Base-by-base conservation (phyloP, 2,113 vertebrate species). In the Esox niger region DNA sequence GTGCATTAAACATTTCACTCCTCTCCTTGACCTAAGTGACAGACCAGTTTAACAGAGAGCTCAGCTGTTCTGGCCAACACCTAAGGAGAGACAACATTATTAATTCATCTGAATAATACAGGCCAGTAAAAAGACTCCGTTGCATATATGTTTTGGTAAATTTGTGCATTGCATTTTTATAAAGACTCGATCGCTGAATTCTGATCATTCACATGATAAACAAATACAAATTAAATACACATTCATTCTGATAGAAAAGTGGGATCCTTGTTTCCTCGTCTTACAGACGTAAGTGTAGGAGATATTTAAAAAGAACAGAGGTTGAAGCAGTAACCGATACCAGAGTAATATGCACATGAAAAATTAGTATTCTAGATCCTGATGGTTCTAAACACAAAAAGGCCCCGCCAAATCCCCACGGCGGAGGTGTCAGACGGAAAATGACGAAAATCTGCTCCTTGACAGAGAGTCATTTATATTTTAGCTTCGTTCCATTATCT, bases 401-500 rank as follows among this genome's bases (percentile, higher is more conserved):
- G 89, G 88, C 89, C 90, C 86, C 71, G 79, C 81, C 86, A 90
- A 93, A 91, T 92, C 92, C 95, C 94, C 85, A 71, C 84, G 90
- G 91, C 82, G 86, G 88, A 95, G 94, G 95, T 97, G 94, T 95
- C 95, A 97, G 93, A 93, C 93, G 91, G 93, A 96, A 95, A 95
- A 94, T 95, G 91, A 96, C 95, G 92, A 97, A 97, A 98, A 98
- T 96, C 95, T 96, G 95, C 93, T 96, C 95, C 95, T 98, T 99
- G 96, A 98, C 97, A 98, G 96, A 91, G 92, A 98, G 95, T 99
- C 96, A 98, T 99, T 98, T 98, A 99, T 99, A 99, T 99, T 99
- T 99, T 98, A 98, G 95, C 94, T 98, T 93, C 95, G 95, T 99
- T 97, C 96, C 97, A 98, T 98, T 98, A 99, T 99, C 97, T 96